These are phyloP conservation scores for Nephila pilipes DNA, from an alignment of 1,140 invertebrate species.

Conservation along the genomic window DNA sequence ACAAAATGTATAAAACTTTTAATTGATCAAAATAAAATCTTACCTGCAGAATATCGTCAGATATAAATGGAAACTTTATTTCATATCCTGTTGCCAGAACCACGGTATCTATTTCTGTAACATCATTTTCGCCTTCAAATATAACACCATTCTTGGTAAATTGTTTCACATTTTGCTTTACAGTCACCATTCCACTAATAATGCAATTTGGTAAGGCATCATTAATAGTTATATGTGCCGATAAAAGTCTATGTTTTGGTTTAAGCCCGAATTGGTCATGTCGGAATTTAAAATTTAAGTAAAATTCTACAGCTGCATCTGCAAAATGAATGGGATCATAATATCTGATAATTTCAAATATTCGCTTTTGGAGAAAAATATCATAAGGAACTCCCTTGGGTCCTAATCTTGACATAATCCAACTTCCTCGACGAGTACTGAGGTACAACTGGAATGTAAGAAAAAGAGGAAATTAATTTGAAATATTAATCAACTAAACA, in stretches of 20 bases:
- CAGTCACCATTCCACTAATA: slow-evolving; percentile 81
- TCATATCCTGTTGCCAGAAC: slow-evolving; percentile 82
- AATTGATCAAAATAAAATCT: not conserved
- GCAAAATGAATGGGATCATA: not conserved
- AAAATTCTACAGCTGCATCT: slow-evolving; percentile 48
- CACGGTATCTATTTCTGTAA: slow-evolving; percentile 80
- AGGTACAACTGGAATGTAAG: slow-evolving; percentile 81
- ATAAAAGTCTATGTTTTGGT: slow-evolving; percentile 81
- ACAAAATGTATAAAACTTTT: no score
- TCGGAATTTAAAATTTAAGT: slow-evolving; percentile 80
- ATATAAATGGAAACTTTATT: slow-evolving; percentile 81
- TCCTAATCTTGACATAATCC: slow-evolving; percentile 81
- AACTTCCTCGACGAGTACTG: slow-evolving; percentile 82
- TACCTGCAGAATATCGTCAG: slow-evolving; percentile 77
- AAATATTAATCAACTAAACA: no score
- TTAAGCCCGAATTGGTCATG: slow-evolving; percentile 82
- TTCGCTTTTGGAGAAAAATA: not conserved
- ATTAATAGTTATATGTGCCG: slow-evolving; percentile 84
- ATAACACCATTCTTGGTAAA: slow-evolving; percentile 80
- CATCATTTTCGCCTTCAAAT: slow-evolving; percentile 79
- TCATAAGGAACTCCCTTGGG: slow-evolving; percentile 79
- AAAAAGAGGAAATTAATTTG: slow-evolving; percentile 20
- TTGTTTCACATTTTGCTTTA: slow-evolving; percentile 81
- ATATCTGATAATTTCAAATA: not conserved
- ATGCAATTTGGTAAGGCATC: slow-evolving; percentile 83